Base-by-base conservation (phyloP, 2,888 invertebrate genomes). In the Epistrophe eligans region DNA sequence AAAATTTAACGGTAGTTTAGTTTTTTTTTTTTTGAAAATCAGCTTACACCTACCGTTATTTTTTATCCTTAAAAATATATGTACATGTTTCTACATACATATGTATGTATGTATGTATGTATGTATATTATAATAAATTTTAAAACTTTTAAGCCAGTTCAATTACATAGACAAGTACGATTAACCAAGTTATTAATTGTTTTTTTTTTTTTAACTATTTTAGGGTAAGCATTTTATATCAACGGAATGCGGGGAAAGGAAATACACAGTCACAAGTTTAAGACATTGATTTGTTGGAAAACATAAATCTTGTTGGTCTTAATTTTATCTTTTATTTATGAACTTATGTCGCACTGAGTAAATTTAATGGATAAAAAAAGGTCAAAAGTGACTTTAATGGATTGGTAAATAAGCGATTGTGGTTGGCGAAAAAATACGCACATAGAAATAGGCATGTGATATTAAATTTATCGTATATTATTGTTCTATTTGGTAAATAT, bases 281-380 rank as follows among this genome's bases (percentile, higher is more conserved):
- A 60, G 9, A 38, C 38, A 40, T 10, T 60, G 38, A 60, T 60
- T 60, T 50, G 60, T 57, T 11, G 38, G 40, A 17, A 35, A 43
- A 43, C 28, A 64, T 64, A 64, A 64, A 64, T 64, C 62, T 64
- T 64, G 45, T 43, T 43, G 28, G 2, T 15, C 45, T 64, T 64
- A 28, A n/a, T 24, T 24, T 24, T 24, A 45, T 64, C 43, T 64
- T 28, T 64, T 64, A 60, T 64, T 64, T 45, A 64, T 64, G 43
- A 64, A 28, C 24, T 2, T 45, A 45, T 45, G 5, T 28, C 15
- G n/a, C 6, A 45, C 8, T 10, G 43, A 35, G 9, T 32, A 5
- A 17, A 28, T 15, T 64, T 32, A 32, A 55, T 28, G 8, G 15
- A n/a, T 55, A 55, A 24, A 52, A 28, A 55, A 32, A 43, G n/a